Conservation (phyloP, 2,888 invertebrate genomes). For the Thyatira batis region DNA sequence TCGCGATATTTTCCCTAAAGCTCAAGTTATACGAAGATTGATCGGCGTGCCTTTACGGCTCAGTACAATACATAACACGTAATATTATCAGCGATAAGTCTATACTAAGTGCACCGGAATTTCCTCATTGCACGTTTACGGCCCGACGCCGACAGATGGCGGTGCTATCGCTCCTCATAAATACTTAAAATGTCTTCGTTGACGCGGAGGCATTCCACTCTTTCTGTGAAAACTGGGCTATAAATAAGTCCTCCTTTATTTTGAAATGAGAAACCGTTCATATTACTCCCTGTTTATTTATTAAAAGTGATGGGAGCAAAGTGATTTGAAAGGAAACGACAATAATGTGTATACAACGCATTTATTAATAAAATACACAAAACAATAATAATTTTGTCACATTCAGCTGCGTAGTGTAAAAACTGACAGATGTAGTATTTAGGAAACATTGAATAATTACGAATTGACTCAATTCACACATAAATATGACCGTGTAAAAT, state of each 20-base stretch:
- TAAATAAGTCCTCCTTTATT: background rate
- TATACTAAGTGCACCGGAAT: background rate
- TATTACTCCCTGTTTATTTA: background rate
- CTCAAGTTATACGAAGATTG: background rate
- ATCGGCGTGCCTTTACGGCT: background rate
- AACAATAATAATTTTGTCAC: too few species aligned
- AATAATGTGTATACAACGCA: too few species aligned
- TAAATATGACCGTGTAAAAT: too few species aligned
- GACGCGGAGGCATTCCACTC: background rate
- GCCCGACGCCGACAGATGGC: constrained; percentile 6
- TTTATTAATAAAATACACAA: too few species aligned
- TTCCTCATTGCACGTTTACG: constrained; percentile 2
- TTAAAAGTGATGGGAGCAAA: background rate
- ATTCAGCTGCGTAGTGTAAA: too few species aligned
- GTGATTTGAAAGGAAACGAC: background rate
- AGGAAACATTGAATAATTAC: too few species aligned
- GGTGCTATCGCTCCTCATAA: constrained; percentile 8
- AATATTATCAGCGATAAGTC: background rate
- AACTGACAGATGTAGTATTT: too few species aligned
- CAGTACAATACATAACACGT: background rate
- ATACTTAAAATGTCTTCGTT: constrained; percentile 15
- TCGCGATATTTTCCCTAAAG: too few species aligned
- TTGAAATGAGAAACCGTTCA: background rate
- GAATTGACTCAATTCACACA: too few species aligned
- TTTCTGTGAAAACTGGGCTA: background rate